Percentiles rank a stretch among this genome's conserved stretches.
phyloP scores from a whole-genome alignment of 1,140 invertebrate species.

The Drosophila pruinosa region DNA sequence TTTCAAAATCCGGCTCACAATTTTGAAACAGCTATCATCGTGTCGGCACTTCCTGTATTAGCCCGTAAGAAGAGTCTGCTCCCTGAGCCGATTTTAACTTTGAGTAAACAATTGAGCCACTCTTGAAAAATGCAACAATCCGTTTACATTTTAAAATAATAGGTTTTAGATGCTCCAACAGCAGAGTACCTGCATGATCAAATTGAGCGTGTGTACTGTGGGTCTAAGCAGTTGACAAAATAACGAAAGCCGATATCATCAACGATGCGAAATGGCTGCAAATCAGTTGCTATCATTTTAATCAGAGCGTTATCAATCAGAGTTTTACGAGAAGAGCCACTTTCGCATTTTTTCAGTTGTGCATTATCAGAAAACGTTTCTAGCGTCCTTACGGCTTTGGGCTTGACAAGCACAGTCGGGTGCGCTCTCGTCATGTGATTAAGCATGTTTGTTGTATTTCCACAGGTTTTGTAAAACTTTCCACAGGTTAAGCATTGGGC shows the following conservation, averaged over 20 bases:
- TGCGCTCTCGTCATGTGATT: neutral
- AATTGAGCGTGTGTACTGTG: neutral
- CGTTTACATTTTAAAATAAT: too few relatives aligned
- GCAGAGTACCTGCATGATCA: too few relatives aligned
- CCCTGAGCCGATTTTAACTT: too few relatives aligned
- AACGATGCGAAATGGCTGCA: neutral
- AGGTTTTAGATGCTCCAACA: too few relatives aligned
- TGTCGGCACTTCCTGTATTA: too few relatives aligned
- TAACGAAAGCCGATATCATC: neutral
- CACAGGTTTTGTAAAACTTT: neutral
- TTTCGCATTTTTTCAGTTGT: too few relatives aligned
- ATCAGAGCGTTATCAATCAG: neutral
- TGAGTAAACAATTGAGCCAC: too few relatives aligned
- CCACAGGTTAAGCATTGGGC: too few relatives aligned
- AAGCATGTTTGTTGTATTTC: neutral
- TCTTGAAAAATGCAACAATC: too few relatives aligned
- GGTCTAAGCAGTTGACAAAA: neutral
- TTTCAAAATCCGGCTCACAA: too few relatives aligned
- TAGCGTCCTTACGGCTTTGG: neutral
- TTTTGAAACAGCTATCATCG: too few relatives aligned
- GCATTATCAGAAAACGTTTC: neutral
- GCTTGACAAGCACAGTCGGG: neutral
- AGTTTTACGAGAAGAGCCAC: neutral
- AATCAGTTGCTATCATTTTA: neutral
- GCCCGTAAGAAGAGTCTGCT: too few relatives aligned